These are phyloP conservation scores for Taxidea taxus DNA, from an alignment of 2,113 vertebrate species.

Conservation along the genomic window DNA sequence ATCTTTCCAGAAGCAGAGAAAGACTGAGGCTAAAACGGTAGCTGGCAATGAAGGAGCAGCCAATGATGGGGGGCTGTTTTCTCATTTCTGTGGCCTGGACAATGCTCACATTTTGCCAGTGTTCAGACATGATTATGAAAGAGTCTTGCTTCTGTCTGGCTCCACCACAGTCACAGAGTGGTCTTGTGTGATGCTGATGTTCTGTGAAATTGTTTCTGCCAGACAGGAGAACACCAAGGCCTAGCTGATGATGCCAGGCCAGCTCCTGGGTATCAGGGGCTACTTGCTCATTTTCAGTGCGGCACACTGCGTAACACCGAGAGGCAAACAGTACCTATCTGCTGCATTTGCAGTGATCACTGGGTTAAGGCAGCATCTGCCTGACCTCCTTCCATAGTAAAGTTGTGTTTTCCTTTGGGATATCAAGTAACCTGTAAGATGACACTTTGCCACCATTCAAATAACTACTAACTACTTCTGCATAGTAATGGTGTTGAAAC, in stretches of 20 bases:
- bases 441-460: neutral
- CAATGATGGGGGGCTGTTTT: neutral
- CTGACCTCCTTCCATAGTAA: neutral
- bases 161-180: neutral
- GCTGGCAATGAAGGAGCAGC: neutral
- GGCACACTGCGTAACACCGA: fast-evolving
- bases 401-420: neutral
- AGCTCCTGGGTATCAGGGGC: neutral
- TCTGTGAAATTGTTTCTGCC: neutral
- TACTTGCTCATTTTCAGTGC: no score
- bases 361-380: neutral
- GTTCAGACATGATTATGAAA: neutral
- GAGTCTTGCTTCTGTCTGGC: neutral
- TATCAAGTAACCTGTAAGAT: neutral
- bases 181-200: neutral
- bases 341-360: no score
- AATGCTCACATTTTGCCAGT: neutral
- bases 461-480: neutral
- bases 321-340: neutral
- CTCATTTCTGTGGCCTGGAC: neutral
- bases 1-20: neutral
- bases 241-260: neutral
- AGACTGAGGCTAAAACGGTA: neutral
- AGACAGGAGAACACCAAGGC: neutral
- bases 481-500: neutral